Conservation (phyloP, 37 sponge, comb jelly and placozoan species). For the Crambe crambe region DNA sequence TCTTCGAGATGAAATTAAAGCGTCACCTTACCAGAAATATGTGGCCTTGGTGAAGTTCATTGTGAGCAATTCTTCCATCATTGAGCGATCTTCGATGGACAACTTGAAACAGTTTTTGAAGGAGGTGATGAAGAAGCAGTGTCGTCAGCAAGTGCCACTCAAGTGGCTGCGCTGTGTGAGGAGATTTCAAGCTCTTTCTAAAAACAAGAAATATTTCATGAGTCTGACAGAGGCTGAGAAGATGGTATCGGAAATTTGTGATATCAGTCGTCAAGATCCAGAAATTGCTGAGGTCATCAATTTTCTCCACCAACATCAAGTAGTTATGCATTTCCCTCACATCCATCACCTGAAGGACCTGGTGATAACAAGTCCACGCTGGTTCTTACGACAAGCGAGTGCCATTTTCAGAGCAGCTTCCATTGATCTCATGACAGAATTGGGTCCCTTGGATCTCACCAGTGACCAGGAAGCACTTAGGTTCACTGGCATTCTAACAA, state of each 20-base stretch:
- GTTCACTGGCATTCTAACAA: conserved; percentile 30
- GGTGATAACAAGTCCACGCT: conserved; percentile 47
- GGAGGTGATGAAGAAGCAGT: conserved; percentile 37
- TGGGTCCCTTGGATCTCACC: conserved; percentile 12
- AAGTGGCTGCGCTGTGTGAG: conserved; percentile 60
- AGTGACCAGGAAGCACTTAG: conserved; percentile 22
- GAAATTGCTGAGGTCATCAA: conserved; percentile 45
- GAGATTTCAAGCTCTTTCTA: conserved; percentile 39
- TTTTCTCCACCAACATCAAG: conserved; percentile 57
- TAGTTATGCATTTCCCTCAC: conserved; percentile 51
- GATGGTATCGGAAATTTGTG: conserved; percentile 45
- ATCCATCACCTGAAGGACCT: conserved; percentile 43
- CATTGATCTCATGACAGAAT: neutral
- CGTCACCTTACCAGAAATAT: conserved; percentile 36
- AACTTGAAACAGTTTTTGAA: conserved; percentile 53
- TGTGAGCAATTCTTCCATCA: conserved; percentile 60
- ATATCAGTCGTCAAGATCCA: conserved; percentile 24
- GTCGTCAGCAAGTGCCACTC: conserved; percentile 61
- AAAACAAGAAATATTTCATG: conserved; percentile 26
- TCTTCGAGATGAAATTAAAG: conserved; percentile 35
- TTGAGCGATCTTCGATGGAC: conserved; percentile 58
- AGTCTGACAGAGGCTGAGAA: conserved; percentile 41
- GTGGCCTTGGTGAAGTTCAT: conserved; percentile 39
- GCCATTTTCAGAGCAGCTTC: conserved; percentile 34
- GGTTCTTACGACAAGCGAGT: conserved; percentile 60